These are phyloP conservation scores for Nasonia oneida DNA, from an alignment of 2,888 invertebrate species.

Conservation along the genomic window DNA sequence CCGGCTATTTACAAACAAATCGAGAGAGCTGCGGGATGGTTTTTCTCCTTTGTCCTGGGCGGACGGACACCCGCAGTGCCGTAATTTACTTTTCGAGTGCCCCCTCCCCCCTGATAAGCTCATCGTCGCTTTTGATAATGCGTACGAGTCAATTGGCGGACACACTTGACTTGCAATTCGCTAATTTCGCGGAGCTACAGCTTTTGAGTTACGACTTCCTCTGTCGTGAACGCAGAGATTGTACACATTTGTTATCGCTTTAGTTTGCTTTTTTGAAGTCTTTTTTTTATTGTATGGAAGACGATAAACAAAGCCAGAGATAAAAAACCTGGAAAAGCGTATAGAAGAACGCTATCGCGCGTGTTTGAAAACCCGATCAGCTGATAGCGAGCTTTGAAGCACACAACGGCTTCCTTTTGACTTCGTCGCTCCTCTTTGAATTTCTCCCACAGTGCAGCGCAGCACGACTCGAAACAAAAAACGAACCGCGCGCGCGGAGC, in stretches of 20 bases:
- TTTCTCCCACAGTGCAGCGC: neutral
- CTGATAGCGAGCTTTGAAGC: constrained; percentile 9
- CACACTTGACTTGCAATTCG: neutral
- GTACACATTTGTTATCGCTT: neutral
- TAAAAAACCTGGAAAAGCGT: neutral
- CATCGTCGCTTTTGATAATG: neutral
- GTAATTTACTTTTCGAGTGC: constrained; percentile 3
- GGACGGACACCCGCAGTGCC: neutral
- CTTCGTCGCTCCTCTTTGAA: neutral
- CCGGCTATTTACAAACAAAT: constrained; percentile 39
- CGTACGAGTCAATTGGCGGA: neutral
- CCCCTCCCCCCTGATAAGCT: neutral
- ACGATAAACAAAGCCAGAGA: neutral
- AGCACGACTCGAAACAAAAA: neutral
- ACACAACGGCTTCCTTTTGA: neutral
- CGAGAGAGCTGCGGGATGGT: neutral
- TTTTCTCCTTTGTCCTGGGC: neutral
- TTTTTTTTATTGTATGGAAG: neutral
- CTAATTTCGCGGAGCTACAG: neutral
- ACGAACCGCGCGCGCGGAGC: neutral
- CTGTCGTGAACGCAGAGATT: neutral
- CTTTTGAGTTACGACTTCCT: neutral
- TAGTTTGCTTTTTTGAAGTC: neutral
- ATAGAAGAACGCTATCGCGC: neutral
- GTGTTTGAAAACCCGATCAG: constrained; percentile 10